Conservation (phyloP, 2,113 vertebrate genomes). For the Cyanocitta stelleri region DNA sequence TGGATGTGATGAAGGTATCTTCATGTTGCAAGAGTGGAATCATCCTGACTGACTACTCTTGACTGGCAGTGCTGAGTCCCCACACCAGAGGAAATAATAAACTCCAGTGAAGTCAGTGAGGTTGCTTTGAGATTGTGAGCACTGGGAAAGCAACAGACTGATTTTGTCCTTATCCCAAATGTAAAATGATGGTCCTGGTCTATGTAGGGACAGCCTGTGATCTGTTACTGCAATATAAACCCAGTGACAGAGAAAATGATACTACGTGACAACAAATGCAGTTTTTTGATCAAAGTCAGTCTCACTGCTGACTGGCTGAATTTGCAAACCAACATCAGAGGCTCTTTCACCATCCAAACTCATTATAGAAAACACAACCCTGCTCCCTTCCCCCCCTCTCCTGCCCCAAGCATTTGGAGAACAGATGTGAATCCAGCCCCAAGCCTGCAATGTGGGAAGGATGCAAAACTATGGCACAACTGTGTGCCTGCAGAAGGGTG, state of each 20-base stretch:
- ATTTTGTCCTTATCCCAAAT: background rate
- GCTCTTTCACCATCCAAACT: background rate
- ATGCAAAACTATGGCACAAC: background rate
- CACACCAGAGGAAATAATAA: background rate
- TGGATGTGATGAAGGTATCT: background rate
- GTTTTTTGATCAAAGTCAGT: background rate
- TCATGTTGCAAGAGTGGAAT: background rate
- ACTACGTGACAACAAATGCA: background rate
- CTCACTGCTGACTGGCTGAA: background rate
- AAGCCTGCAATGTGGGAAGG: background rate
- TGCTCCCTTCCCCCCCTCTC: background rate
- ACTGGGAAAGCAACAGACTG: fast-evolving
- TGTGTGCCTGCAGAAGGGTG: background rate
- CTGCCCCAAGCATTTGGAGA: background rate
- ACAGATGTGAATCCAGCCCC: constrained; percentile 23
- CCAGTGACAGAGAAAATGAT: background rate
- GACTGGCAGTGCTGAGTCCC: background rate
- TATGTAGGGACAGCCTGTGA: background rate
- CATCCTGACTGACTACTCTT: background rate
- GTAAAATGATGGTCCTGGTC: background rate
- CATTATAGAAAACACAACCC: background rate
- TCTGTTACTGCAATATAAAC: background rate
- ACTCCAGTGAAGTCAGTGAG: background rate
- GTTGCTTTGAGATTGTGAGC: background rate
- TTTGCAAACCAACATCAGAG: constrained; percentile 7